Conservation (phyloP, 2,888 invertebrate species). For the Tenthredo livida region DNA sequence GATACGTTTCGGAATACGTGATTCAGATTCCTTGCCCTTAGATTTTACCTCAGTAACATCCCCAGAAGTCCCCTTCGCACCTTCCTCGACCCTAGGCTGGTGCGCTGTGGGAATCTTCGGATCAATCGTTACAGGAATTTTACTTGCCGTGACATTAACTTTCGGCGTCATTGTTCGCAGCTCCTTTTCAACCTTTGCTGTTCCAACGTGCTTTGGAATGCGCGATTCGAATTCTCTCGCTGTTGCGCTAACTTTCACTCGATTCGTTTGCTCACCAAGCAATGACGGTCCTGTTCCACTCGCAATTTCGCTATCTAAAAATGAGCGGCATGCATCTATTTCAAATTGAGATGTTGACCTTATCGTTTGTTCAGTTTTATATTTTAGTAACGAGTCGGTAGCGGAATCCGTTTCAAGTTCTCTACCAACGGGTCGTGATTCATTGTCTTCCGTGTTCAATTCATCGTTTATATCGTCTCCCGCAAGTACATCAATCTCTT, state of each 20-base stretch:
- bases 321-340: not conserved
- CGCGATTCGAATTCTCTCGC: conserved; percentile 70
- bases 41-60: not conserved
- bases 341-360: not conserved
- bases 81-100: not conserved
- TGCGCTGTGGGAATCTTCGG: not conserved
- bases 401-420: conserved; percentile 39
- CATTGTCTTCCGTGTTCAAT: conserved; percentile 57
- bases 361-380: not conserved
- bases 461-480: conserved; percentile 12
- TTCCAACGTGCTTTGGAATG: conserved; percentile 67
- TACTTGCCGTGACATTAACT: not conserved
- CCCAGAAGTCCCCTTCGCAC: not conserved
- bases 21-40: conserved; percentile 56
- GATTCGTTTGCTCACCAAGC: not conserved
- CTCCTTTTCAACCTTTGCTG: conserved; percentile 69
- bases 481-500: conserved; percentile 54
- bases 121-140: conserved; percentile 38
- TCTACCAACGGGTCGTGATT: conserved; percentile 55
- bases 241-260: not conserved
- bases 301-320: conserved; percentile 19
- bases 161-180: conserved; percentile 50
- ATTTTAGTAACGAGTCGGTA: not conserved
- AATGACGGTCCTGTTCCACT: not conserved
- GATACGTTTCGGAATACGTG: conserved; percentile 55